A percentile compares a stretch with the other conserved stretches of the same genome.
Evolutionary conservation across 2,888 invertebrate genomes (phyloP).

Genomic region (Phengaris arion): DNA sequence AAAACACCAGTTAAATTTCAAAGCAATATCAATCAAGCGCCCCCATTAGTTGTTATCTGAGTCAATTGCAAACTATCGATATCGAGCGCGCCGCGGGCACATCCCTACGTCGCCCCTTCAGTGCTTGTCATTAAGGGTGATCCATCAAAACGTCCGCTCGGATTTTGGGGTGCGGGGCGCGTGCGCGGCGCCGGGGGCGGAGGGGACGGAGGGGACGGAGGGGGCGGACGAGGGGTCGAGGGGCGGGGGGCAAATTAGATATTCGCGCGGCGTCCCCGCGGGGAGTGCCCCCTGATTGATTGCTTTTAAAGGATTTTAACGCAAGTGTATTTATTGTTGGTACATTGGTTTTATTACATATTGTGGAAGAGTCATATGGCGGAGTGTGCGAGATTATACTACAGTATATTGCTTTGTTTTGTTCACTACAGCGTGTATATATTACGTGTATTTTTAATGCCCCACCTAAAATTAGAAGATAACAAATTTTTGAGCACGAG

Average conservation of each 20-base stretch:
- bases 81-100: constrained; percentile 46
- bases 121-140: constrained; percentile 79
- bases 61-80: constrained; percentile 35
- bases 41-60: constrained; percentile 36
- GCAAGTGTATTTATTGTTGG: constrained; percentile 7
- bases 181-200: constrained; percentile 54
- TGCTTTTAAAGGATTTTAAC: constrained; percentile 55
- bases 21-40: constrained; percentile 30
- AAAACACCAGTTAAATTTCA: constrained; percentile 30
- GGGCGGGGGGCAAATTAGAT: constrained; percentile 68
- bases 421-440: too few relatives aligned
- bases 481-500: too few relatives aligned
- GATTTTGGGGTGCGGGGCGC: constrained; percentile 74
- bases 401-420: background rate
- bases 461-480: too few relatives aligned
- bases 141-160: constrained; percentile 78
- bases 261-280: constrained; percentile 75
- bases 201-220: constrained; percentile 42
- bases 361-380: background rate
- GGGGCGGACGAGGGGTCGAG: constrained; percentile 42
- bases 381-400: too few relatives aligned
- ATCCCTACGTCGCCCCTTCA: constrained; percentile 64
- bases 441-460: too few relatives aligned
- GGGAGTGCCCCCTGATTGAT: constrained; percentile 72
- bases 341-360: constrained; percentile 10